Evolutionary conservation across 2,797 vertebrate species (phyloP).

Genomic region (Xenops minutus): DNA sequence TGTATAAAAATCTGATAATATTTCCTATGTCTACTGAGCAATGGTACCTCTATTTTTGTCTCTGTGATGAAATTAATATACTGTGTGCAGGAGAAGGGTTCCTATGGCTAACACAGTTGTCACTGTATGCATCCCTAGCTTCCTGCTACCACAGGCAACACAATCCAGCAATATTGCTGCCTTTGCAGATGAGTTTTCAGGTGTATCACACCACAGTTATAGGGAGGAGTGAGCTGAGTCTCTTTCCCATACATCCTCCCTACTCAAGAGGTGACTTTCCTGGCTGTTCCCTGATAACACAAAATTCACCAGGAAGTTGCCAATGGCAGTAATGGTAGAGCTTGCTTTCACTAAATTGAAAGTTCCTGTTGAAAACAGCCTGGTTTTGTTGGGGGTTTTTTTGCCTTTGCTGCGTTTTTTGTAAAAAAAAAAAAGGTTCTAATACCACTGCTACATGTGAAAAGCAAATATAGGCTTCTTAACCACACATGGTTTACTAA

Average conservation of each 20-base stretch:
- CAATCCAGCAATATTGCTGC: accelerated
- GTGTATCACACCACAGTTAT: background rate
- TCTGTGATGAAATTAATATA: background rate
- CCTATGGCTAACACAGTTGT: background rate
- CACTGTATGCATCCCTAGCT: background rate
- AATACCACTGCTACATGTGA: background rate
- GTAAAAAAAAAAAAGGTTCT: background rate
- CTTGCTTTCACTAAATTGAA: background rate
- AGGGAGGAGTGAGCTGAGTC: background rate
- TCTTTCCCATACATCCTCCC: background rate
- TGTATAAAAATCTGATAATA: background rate
- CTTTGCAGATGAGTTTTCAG: background rate
- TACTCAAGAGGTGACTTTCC: background rate
- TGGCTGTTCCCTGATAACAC: background rate
- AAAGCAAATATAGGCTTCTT: background rate
- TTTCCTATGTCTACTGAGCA: background rate
- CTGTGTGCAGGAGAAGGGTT: background rate
- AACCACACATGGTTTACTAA: background rate
- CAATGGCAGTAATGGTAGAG: background rate
- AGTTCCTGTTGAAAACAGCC: background rate
- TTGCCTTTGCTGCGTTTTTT: background rate
- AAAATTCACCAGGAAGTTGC: background rate
- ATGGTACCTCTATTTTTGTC: background rate
- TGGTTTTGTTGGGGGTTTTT: background rate
- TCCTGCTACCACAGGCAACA: background rate